Percentiles rank a stretch among this genome's conserved stretches.
Evolutionary conservation across 2,113 vertebrate genomes (phyloP).

Genomic region (Reinhardtius hippoglossoides): DNA sequence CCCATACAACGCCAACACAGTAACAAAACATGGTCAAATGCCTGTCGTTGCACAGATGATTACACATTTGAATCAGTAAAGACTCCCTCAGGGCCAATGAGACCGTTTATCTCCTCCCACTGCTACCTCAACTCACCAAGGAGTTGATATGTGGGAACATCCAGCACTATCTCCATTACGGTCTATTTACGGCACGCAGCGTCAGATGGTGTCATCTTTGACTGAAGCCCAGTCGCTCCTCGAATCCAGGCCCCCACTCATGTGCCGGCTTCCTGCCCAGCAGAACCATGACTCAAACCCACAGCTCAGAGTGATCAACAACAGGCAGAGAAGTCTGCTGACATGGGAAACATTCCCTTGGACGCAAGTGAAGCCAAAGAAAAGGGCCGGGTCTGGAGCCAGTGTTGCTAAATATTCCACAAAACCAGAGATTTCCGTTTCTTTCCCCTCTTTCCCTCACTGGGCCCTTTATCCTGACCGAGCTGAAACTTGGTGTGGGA

Average conservation of each 20-base stretch:
- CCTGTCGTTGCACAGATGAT: slow-evolving; percentile 63
- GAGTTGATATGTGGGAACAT: slow-evolving; percentile 58
- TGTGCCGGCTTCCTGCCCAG: slow-evolving; percentile 47
- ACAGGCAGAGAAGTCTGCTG: slow-evolving; percentile 55
- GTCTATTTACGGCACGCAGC: slow-evolving; percentile 49
- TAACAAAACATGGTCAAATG: slow-evolving; percentile 55
- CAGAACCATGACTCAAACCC: slow-evolving; percentile 67
- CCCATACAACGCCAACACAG: slow-evolving; percentile 58
- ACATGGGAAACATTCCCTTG: slow-evolving; percentile 71
- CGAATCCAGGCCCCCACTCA: slow-evolving; percentile 43
- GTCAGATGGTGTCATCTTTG: slow-evolving; percentile 58
- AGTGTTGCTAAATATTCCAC: slow-evolving; percentile 73
- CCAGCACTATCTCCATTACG: slow-evolving; percentile 68
- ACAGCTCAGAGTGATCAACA: slow-evolving; percentile 53
- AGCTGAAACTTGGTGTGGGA: slow-evolving; percentile 48
- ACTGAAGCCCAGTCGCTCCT: slow-evolving; percentile 4
- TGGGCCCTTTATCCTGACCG: slow-evolving; percentile 37
- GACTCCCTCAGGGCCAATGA: slow-evolving; percentile 52
- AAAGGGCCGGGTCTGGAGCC: slow-evolving; percentile 53
- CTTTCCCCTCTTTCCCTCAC: slow-evolving; percentile 18
- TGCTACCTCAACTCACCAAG: slow-evolving; percentile 43
- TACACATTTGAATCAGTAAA: slow-evolving; percentile 63
- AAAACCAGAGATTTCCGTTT: slow-evolving; percentile 67
- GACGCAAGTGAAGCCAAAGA: slow-evolving; percentile 68
- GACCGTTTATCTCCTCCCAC: slow-evolving; percentile 60